Percentiles rank a stretch among this genome's conserved stretches.
Evolutionary conservation across 2,113 vertebrate genomes (phyloP).

Genomic region (Cricetomys ansorgei): DNA sequence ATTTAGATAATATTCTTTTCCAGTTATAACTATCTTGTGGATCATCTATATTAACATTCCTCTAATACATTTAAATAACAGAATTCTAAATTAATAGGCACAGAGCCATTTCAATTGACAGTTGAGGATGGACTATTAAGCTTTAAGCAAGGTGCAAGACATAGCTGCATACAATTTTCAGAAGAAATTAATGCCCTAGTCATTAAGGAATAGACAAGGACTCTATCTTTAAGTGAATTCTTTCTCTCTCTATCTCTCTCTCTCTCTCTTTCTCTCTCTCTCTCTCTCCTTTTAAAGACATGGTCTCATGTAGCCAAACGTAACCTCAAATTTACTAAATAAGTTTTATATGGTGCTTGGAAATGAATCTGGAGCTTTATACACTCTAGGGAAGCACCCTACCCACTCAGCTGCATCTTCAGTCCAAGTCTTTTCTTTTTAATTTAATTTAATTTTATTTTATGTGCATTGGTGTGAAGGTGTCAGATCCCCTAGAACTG

Average conservation of each 20-base stretch:
- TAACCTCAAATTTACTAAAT: neutral
- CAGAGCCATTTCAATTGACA: neutral
- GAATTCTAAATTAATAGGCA: slow-evolving; percentile 4
- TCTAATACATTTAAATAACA: slow-evolving; percentile 49
- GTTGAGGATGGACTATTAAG: neutral
- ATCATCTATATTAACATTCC: slow-evolving; percentile 28
- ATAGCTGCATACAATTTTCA: neutral
- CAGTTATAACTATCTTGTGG: neutral
- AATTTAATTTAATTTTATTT: too few relatives aligned
- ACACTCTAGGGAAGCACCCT: neutral
- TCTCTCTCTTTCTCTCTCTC: neutral
- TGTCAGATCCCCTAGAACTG: too few relatives aligned
- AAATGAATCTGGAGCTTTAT: neutral
- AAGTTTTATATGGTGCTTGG: neutral
- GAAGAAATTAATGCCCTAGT: neutral
- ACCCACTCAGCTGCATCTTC: too few relatives aligned
- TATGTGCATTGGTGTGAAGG: too few relatives aligned
- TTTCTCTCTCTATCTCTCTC: neutral
- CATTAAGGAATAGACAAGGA: slow-evolving; percentile 30
- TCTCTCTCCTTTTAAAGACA: neutral
- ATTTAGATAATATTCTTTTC: slow-evolving; percentile 1
- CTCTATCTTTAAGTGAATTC: neutral
- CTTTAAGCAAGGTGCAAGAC: neutral
- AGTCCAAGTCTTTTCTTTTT: neutral
- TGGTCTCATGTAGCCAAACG: neutral